A percentile compares a stretch with the other conserved stretches of the same genome.
Conservation (phyloP, 2,888 invertebrate species). For the Beris morrisii region DNA sequence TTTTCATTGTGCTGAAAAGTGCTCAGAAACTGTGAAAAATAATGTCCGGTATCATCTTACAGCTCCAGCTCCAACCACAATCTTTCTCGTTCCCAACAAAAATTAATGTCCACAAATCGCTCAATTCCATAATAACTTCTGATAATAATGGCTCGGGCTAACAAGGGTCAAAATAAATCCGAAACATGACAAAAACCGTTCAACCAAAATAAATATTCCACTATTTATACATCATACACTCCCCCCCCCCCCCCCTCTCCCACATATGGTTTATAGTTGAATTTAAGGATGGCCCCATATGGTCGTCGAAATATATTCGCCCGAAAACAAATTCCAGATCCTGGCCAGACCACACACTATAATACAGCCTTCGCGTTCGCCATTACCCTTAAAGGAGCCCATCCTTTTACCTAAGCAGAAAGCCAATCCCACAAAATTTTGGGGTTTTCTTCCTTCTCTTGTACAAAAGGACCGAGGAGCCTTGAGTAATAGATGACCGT, state of each 20-base stretch:
- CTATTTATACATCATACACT: background rate
- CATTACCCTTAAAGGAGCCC: background rate
- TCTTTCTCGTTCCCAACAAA: background rate
- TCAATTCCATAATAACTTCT: slow-evolving; percentile 12
- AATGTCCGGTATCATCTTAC: too few species aligned
- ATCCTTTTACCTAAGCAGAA: background rate
- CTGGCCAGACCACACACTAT: slow-evolving; percentile 21
- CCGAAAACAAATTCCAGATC: slow-evolving; percentile 22
- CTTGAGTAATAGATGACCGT: slow-evolving; percentile 39
- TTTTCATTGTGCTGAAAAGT: too few species aligned
- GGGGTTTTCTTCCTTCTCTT: slow-evolving; percentile 15
- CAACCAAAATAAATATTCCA: slow-evolving; percentile 10
- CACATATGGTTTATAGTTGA: background rate
- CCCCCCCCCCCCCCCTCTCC: background rate
- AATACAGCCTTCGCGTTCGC: slow-evolving; percentile 2
- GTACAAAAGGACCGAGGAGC: slow-evolving; percentile 8
- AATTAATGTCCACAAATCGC: slow-evolving; percentile 7
- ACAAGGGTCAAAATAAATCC: slow-evolving; percentile 16
- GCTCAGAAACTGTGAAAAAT: too few species aligned
- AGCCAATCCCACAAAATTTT: slow-evolving; percentile 20
- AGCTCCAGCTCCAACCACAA: too few species aligned
- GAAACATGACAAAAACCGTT: slow-evolving; percentile 16
- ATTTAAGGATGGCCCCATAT: slow-evolving; percentile 21
- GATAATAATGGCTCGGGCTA: background rate
- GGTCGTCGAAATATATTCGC: slow-evolving; percentile 19